Conservation (phyloP, 2,888 invertebrate genomes). For the Diabrotica balteata region DNA sequence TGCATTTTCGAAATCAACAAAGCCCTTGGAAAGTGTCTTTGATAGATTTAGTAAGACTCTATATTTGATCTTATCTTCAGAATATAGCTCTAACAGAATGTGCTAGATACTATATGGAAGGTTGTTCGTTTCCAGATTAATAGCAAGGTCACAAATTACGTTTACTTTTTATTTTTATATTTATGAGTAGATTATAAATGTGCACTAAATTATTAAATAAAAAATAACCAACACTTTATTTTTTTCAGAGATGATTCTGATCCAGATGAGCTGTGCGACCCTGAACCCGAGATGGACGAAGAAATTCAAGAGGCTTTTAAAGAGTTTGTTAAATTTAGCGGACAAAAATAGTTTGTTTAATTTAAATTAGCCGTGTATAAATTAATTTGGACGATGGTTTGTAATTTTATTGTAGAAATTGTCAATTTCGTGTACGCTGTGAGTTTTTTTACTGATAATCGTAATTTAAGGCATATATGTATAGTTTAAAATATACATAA, state of each 20-base stretch:
- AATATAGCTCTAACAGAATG: no score
- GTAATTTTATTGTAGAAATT: constrained; percentile 25
- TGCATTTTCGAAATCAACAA: no score
- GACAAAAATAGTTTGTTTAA: constrained; percentile 33
- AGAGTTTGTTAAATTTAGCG: constrained; percentile 61
- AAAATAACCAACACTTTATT: background rate
- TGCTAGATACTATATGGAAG: no score
- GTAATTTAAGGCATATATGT: constrained; percentile 14
- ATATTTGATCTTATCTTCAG: no score
- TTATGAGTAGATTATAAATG: no score
- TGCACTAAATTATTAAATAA: no score
- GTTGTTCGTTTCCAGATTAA: no score
- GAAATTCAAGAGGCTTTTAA: constrained; percentile 68
- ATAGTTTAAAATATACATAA: constrained; percentile 15
- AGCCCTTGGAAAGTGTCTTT: no score
- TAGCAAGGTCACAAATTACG: no score
- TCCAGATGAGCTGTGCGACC: constrained; percentile 62
- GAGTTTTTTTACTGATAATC: constrained; percentile 27
- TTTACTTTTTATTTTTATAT: no score
- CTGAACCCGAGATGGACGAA: constrained; percentile 69
- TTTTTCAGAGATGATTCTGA: constrained; percentile 58
- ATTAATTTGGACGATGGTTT: constrained; percentile 13
- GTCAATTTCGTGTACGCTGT: constrained; percentile 31
- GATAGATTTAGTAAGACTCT: no score
- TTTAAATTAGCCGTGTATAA: constrained; percentile 18